Conservation (phyloP, 2,797 vertebrate species). For the Phoebastria nigripes region DNA sequence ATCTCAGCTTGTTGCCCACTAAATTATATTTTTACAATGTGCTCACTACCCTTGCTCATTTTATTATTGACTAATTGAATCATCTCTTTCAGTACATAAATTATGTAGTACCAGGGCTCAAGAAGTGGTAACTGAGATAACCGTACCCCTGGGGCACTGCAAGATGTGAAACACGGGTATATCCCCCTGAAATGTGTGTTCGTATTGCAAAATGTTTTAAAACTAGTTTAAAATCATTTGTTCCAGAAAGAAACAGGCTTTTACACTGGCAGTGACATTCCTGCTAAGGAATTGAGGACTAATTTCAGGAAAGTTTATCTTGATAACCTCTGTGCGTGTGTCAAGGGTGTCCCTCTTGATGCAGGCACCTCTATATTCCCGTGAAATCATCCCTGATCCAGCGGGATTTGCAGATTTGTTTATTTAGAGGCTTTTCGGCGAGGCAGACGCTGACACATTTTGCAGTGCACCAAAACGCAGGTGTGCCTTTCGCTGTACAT, state of each 20-base stretch:
- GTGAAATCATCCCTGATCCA: background rate
- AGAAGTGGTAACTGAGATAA: background rate
- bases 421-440: background rate
- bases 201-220: background rate
- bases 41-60: background rate
- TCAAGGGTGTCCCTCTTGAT: background rate
- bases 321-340: background rate
- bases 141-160: background rate
- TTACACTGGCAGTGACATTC: accelerated
- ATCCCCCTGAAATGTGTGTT: background rate
- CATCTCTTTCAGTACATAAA: background rate
- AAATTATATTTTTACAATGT: background rate
- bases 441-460: background rate
- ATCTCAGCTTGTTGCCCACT: background rate
- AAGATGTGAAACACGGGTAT: accelerated
- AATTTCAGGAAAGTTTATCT: background rate
- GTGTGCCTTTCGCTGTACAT: background rate
- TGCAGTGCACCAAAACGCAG: background rate
- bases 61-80: constrained; percentile 38
- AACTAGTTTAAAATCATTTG: background rate
- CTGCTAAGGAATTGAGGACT: background rate
- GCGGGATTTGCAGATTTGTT: background rate
- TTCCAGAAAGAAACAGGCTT: background rate
- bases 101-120: background rate
- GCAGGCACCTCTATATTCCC: background rate